Base-by-base conservation (phyloP, 2,888 invertebrate genomes). In the Apotomis turbidana region DNA sequence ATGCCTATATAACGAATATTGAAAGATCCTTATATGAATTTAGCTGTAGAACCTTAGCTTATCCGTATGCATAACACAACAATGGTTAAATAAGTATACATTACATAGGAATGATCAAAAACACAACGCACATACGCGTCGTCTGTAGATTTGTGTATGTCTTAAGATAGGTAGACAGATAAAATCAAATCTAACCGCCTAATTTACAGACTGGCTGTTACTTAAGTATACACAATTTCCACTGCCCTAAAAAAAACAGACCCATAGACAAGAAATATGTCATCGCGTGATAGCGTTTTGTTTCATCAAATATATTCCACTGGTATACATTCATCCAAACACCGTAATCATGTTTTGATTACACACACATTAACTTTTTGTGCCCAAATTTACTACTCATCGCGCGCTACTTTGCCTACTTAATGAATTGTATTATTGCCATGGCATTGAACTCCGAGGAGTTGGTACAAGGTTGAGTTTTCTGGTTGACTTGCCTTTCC, bases 361-460 rank as follows among this genome's bases (percentile, higher is more conserved):
- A 72, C 68, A 63, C 59, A 62, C 57, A 41, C 51, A 71, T 57
- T 71, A 72, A 38, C 61, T 72, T 71, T 71, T 68, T 72, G 57
- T n/a, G 55, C 38, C 64, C 55, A 57, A 67, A 74, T 54, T 59
- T 54, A 13, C 64, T 27, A 62, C 71, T 70, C 74, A 71, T 72
- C 68, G 63, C 51, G 71, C 36, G 67, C 71, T 66, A 67, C 55
- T 60, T 66, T 52, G 61, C 51, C 67, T 62, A 67, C 71, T 63
- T 68, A 44, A 72, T 68, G 73, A 75, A 74, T 75, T 71, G 70
- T 75, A 69, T 74, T 74, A 76, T 75, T 63, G 59, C 58, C 61
- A 71, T 75, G 77, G 77, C 80, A 80, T 81, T 84, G 80, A 81
- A 80, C 79, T 76, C 71, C 63, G 75, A 74, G 74, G 75, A 76